Evolutionary conservation across 2,888 invertebrate species (phyloP).

Genomic region (Campoletis raptor): DNA sequence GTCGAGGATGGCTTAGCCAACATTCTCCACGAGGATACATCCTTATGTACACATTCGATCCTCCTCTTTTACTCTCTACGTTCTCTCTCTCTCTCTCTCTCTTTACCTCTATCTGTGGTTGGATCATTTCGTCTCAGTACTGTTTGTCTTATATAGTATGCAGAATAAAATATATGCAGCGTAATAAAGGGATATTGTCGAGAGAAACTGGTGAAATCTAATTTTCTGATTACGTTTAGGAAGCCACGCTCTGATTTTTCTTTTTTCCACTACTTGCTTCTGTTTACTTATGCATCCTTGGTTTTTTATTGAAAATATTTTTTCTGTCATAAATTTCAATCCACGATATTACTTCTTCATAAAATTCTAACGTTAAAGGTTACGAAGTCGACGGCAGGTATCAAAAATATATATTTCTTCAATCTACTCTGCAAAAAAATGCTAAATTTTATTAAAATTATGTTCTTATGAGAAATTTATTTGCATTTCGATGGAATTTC

Average conservation of each 20-base stretch:
- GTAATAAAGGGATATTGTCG: conserved; percentile 1
- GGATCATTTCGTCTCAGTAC: conserved; percentile 1
- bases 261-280: neutral
- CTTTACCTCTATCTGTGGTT: neutral
- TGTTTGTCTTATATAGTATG: conserved; percentile 19
- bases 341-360: neutral
- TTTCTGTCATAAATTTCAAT: neutral
- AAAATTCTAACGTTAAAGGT: neutral
- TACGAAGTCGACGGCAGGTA: neutral
- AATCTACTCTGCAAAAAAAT: neutral
- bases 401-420: neutral
- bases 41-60: conserved; percentile 1
- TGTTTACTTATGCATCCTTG: neutral
- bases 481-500: neutral
- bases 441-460: neutral
- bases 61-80: conserved; percentile 18
- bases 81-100: neutral
- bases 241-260: neutral
- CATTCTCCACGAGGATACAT: conserved; percentile 51
- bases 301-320: neutral
- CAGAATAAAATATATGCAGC: conserved; percentile 9
- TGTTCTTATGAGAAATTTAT: neutral
- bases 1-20: conserved; percentile 67
- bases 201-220: neutral
- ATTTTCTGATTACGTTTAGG: conserved; percentile 17